A percentile compares a stretch with the other conserved stretches of the same genome.
These are phyloP conservation scores for Halocynthia roretzi DNA, from an alignment of 23 tunicate genomes.

Conservation along the genomic window DNA sequence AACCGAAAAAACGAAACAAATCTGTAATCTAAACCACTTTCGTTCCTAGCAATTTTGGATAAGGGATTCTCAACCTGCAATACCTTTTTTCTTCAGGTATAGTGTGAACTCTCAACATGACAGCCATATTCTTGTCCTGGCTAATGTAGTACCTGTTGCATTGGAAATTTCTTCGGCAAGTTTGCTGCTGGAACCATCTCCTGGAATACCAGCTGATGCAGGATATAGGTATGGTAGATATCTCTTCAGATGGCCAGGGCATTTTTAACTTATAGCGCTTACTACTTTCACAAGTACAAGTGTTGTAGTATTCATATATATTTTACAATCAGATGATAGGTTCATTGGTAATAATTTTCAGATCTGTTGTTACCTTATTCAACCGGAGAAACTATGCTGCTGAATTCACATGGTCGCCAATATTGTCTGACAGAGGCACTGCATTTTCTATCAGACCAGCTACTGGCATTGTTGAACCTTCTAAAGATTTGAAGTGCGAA, in stretches of 20 bases:
- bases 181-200: slow-evolving; percentile 50
- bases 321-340: background rate
- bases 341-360: background rate
- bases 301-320: background rate
- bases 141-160: slow-evolving; percentile 71
- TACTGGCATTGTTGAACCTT: slow-evolving; percentile 81
- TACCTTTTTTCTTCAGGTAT: slow-evolving; percentile 41
- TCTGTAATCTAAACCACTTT: too few species aligned
- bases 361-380: slow-evolving; percentile 71
- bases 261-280: too few species aligned
- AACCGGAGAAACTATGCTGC: slow-evolving; percentile 85
- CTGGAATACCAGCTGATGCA: slow-evolving; percentile 61
- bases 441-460: slow-evolving; percentile 97
- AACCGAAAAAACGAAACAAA: too few species aligned
- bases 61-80: too few species aligned
- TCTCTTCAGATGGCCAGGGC: background rate
- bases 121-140: slow-evolving; percentile 75
- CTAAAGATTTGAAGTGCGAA: slow-evolving; percentile 76
- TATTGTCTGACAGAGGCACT: slow-evolving; percentile 81
- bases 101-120: slow-evolving; percentile 78
- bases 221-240: slow-evolving; percentile 57
- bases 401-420: slow-evolving; percentile 93
- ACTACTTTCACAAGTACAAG: too few species aligned
- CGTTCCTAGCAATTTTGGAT: too few species aligned
- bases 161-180: slow-evolving; percentile 46